Percentiles rank a stretch among this genome's conserved stretches.
Conservation (phyloP, 2,888 invertebrate genomes). For the Apotomis turbidana region DNA sequence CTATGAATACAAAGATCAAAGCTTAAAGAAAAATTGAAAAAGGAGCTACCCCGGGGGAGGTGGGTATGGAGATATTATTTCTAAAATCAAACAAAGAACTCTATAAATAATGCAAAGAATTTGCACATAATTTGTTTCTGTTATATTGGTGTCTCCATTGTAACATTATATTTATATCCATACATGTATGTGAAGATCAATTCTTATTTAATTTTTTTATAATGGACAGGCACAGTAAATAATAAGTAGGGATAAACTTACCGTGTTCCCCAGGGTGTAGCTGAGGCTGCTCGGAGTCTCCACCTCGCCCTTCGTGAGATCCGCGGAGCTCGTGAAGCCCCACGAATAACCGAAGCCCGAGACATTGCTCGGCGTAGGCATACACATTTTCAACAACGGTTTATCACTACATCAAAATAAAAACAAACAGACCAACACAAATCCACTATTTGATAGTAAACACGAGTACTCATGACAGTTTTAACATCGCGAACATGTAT, state of each 20-base stretch:
- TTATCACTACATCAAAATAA: constrained; percentile 63
- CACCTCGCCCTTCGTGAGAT: constrained; percentile 79
- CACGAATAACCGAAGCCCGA: constrained; percentile 81
- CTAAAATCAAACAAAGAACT: not conserved
- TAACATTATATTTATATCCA: no score
- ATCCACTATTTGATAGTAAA: constrained; percentile 78
- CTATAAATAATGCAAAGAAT: not conserved
- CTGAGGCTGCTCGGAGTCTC: constrained; percentile 80
- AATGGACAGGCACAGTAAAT: not conserved
- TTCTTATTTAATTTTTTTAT: constrained; percentile 11
- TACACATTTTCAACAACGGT: constrained; percentile 76
- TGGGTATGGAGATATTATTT: no score
- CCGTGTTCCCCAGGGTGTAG: constrained; percentile 80
- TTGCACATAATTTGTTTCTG: no score
- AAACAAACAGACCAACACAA: constrained; percentile 74
- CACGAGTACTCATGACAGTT: constrained; percentile 79
- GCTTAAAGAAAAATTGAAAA: no score
- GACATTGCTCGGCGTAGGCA: constrained; percentile 82
- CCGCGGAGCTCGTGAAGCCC: constrained; percentile 80
- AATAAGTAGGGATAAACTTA: constrained; percentile 54
- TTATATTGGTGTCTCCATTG: no score
- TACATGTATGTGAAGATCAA: not conserved
- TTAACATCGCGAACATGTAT: constrained; percentile 78
- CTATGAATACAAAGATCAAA: no score
- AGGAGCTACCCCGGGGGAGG: no score